Conservation (phyloP, 1,140 invertebrate species). For the Prorops nasuta region DNA sequence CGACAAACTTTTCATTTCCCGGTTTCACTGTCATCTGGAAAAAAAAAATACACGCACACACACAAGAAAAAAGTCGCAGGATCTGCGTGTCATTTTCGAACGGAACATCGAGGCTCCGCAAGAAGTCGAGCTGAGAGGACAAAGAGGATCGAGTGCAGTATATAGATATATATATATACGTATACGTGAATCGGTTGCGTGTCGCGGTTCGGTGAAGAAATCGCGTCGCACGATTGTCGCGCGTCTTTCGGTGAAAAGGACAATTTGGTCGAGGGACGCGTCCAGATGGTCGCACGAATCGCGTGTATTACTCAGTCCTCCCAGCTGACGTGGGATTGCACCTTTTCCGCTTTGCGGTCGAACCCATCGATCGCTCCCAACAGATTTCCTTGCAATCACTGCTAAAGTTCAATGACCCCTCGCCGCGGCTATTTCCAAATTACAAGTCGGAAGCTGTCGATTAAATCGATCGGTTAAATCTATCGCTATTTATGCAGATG, state of each 20-base stretch:
- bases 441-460: constrained; percentile 17
- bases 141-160: constrained; percentile 8
- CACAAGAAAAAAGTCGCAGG: too few relatives aligned
- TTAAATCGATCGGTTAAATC: constrained; percentile 1
- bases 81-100: constrained; percentile 1
- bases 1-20: constrained; percentile 4
- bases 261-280: constrained; percentile 37
- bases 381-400: constrained; percentile 28
- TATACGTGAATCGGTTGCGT: constrained; percentile 30
- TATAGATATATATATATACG: constrained; percentile 15
- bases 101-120: constrained; percentile 11
- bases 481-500: constrained; percentile 12
- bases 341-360: constrained; percentile 42
- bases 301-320: constrained; percentile 47
- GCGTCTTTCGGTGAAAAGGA: constrained; percentile 19
- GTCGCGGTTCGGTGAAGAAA: constrained; percentile 22
- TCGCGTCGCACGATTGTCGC: constrained; percentile 17
- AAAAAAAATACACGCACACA: not conserved
- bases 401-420: constrained; percentile 11
- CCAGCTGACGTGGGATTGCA: constrained; percentile 31
- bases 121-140: not conserved
- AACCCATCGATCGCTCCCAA: constrained; percentile 22
- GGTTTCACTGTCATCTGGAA: not conserved
- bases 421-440: constrained; percentile 12
- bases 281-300: constrained; percentile 39